These are phyloP conservation scores for Rhombomys opimus DNA, from an alignment of 2,113 vertebrate species.

Conservation along the genomic window DNA sequence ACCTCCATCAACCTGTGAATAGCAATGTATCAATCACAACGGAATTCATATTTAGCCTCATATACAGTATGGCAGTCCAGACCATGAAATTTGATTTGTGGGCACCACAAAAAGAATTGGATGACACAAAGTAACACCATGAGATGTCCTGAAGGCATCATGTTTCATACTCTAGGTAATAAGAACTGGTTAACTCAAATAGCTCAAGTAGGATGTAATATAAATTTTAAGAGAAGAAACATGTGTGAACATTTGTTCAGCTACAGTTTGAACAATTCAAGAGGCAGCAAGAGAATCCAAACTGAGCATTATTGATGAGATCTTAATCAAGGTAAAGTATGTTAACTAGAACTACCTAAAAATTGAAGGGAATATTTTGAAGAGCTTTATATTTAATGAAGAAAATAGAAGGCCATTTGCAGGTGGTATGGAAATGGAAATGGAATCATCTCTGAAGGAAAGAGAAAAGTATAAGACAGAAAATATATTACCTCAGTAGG, in stretches of 20 bases:
- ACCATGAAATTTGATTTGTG: background rate
- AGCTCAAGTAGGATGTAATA: background rate
- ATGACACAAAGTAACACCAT: background rate
- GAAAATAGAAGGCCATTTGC: background rate
- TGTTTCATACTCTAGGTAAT: background rate
- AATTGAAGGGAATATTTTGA: background rate
- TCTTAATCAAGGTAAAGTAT: background rate
- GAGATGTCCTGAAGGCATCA: background rate
- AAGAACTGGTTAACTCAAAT: background rate
- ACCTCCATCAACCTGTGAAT: background rate
- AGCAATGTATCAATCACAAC: background rate
- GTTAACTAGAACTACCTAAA: constrained; percentile 14
- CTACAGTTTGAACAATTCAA: background rate
- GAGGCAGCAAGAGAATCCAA: background rate
- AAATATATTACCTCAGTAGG: background rate
- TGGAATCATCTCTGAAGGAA: background rate
- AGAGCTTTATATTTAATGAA: background rate
- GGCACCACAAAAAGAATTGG: background rate
- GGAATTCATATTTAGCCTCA: background rate
- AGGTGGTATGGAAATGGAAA: background rate
- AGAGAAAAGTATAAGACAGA: background rate
- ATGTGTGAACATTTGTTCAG: background rate
- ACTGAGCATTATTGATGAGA: background rate
- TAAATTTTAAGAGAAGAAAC: constrained; percentile 1
- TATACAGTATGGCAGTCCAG: background rate